Conservation (phyloP, 2,113 vertebrate genomes). For the Eidolon helvum region DNA sequence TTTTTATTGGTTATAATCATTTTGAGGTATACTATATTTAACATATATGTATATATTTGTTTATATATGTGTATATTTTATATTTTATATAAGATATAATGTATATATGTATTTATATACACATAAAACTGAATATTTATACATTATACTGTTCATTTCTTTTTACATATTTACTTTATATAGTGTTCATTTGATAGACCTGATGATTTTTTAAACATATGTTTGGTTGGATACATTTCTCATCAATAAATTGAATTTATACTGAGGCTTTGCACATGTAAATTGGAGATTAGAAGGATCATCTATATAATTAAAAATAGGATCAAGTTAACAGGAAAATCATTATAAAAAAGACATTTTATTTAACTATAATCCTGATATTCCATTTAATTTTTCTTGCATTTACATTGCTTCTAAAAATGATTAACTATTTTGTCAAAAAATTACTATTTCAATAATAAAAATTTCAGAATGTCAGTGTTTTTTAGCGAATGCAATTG, state of each 20-base stretch:
- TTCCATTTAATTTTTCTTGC: neutral
- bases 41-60: too few species aligned
- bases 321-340: neutral
- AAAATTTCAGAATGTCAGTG: neutral
- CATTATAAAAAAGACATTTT: neutral
- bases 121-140: too few species aligned
- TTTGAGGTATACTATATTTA: too few species aligned
- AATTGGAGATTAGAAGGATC: neutral
- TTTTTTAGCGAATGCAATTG: neutral
- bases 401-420: neutral
- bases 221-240: neutral
- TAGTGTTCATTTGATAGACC: neutral
- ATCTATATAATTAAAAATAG: neutral
- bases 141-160: too few species aligned
- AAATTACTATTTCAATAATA: neutral
- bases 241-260: neutral
- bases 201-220: neutral
- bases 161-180: neutral
- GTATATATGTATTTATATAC: too few species aligned
- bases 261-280: neutral
- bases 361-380: neutral
- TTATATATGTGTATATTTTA: too few species aligned
- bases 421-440: neutral
- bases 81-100: too few species aligned
- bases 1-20: too few species aligned